Base-by-base conservation (phyloP, 64 coral and sea anemone genomes). In the Anthopleura sola region DNA sequence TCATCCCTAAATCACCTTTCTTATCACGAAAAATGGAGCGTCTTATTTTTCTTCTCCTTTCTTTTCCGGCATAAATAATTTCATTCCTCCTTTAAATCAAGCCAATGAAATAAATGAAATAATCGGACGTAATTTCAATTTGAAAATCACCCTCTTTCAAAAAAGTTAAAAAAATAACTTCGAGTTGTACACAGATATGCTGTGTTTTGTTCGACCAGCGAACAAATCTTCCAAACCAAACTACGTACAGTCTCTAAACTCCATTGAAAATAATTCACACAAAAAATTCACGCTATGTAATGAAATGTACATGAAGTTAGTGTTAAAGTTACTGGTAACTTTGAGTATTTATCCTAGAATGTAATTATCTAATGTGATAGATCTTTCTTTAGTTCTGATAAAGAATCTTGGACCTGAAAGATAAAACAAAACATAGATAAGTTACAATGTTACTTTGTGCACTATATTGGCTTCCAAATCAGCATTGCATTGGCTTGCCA, bases 401-500 rank as follows among this genome's bases (percentile, higher is more conserved):
- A 33, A 48, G 76, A 79, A 46, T 79, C 37, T 79, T 79, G 76
- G 14, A 79, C 76, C 76, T 79, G 44, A 23, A 48, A 79, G 31
- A 46, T 76, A 44, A 79, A 77, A 40, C 1, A 38, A 13, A 39
- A 5, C 0, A 38, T 28, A 39, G 75, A 78, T 78, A 17, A 46
- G 75, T 39, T 39, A 38, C 36, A 38, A 39, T 38, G 2, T 75
- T 37, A 5, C 5, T 20, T 21, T 62, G n/a, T 71, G 75, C 75
- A 29, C 33, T 77, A 77, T 33, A 37, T 6, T 77, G 75, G 37
- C 1, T 38, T 71, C 68, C 23, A 12, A 71, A 12, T 62, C 23
- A 62, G 29, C 66, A 71, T 16, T 71, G 13, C n/a, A 71, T 12
- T 69, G 64, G 64, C 33, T 69, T 69, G 0, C 64, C 8, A 0